Base-by-base conservation (phyloP, 2,113 vertebrate genomes). In the Lagopus muta region DNA sequence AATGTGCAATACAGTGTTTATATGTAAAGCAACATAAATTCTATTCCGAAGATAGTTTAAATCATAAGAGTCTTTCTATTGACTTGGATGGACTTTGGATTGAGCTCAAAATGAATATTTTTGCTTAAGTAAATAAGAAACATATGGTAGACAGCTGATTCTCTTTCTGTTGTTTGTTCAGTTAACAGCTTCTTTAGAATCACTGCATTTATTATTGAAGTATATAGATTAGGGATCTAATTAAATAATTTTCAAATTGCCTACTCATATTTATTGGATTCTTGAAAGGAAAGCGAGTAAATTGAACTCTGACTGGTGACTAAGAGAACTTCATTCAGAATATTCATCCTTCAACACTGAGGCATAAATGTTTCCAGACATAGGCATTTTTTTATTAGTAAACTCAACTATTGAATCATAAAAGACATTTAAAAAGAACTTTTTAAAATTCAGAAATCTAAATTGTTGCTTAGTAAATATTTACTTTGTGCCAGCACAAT, bases 121-220 rank as follows among this genome's bases (percentile, higher is more conserved):
- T 89, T 86, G 17, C 85, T 94, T 88, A 89, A 95, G 88, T 80
- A 92, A 94, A 71, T 38, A 77, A 70, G 72, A 88, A 91, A 43
- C 75, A 78, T 88, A 89, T 87, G 87, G 82, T 38, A 86, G 71
- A 43, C 72, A 93, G 79, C 72, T 86, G 85, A 92, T 89, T 93
- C 11, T 81, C 42, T 76, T 83, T 88, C 79, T 88, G 47, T 43
- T 95, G 70, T 87, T 95, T 93, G 71, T 70, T 95, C 86, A 80
- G 48, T 87, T 93, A 91, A 92, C 81, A 89, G 55, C 78, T 93
- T 94, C 71, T 85, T 82, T 40, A 67, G 48, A 92, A 80, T 92
- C 40, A 27, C 50, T 80, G 13, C 55, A 45, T 91, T 94, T 86
- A 22, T 85, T 93, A 82, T 60, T 71, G 28, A 17, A 65, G 34